These are phyloP conservation scores for Chaetodon auriga DNA, from an alignment of 2,113 vertebrate genomes.

Conservation along the genomic window DNA sequence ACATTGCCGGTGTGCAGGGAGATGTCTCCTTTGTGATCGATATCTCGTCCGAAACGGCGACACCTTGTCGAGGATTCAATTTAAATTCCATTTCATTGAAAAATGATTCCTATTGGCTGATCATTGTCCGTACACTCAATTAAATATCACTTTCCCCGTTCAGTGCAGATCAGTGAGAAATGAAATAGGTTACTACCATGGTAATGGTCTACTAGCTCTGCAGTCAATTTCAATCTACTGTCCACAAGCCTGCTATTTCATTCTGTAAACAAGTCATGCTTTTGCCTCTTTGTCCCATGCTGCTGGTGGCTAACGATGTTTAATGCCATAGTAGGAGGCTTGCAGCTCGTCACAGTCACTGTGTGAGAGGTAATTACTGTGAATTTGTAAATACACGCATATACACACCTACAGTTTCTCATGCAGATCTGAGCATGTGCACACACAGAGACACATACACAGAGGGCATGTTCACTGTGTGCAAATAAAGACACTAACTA, in stretches of 20 bases:
- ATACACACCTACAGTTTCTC: slow-evolving; percentile 28
- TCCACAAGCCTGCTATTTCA: slow-evolving; percentile 48
- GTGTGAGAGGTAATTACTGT: slow-evolving; percentile 47
- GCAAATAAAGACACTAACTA: slow-evolving; percentile 47
- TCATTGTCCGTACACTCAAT: slow-evolving; percentile 47
- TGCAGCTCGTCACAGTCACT: slow-evolving; percentile 16
- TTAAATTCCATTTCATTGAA: slow-evolving; percentile 45
- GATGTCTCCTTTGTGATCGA: slow-evolving; percentile 37
- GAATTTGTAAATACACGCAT: slow-evolving; percentile 52
- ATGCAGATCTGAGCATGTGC: slow-evolving; percentile 17
- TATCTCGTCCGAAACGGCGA: slow-evolving; percentile 18
- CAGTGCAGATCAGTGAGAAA: slow-evolving; percentile 45
- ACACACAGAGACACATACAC: slow-evolving; percentile 14
- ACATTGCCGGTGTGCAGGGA: neutral
- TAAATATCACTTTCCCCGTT: slow-evolving; percentile 49
- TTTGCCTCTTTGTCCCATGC: slow-evolving; percentile 43
- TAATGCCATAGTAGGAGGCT: slow-evolving; percentile 48
- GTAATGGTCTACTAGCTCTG: slow-evolving; percentile 47
- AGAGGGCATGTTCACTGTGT: slow-evolving; percentile 40
- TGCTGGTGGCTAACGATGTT: slow-evolving; percentile 52
- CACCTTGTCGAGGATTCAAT: slow-evolving; percentile 45
- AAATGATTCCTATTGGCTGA: slow-evolving; percentile 42
- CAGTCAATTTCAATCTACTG: slow-evolving; percentile 65
- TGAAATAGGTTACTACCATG: slow-evolving; percentile 38
- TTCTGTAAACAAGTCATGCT: slow-evolving; percentile 68